These are phyloP conservation scores for Lampropteryx suffumata DNA, from an alignment of 2,888 invertebrate genomes.

Conservation along the genomic window DNA sequence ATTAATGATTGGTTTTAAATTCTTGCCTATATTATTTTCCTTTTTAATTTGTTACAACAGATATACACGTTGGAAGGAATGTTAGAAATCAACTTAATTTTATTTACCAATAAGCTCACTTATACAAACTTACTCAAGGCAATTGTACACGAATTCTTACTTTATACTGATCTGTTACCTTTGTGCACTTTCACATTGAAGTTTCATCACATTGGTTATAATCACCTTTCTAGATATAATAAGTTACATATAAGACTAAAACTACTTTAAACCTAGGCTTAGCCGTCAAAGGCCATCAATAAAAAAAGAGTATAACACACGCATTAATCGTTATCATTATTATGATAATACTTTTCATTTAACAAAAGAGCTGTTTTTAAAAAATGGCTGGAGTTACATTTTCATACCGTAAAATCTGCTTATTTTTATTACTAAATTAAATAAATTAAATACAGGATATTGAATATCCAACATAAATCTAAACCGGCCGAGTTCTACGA, in stretches of 20 bases:
- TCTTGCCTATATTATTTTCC: too few relatives aligned
- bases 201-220: slow-evolving; percentile 64
- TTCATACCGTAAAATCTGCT: slow-evolving; percentile 6
- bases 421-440: slow-evolving; percentile 5
- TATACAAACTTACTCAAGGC: slow-evolving; percentile 51
- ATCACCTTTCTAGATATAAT: slow-evolving; percentile 65
- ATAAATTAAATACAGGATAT: slow-evolving; percentile 28
- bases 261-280: slow-evolving; percentile 29
- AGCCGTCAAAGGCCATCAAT: slow-evolving; percentile 9
- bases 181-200: slow-evolving; percentile 57
- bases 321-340: background rate
- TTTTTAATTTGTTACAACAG: too few relatives aligned
- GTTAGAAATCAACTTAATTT: too few relatives aligned
- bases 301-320: slow-evolving; percentile 6
- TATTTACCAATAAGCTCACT: slow-evolving; percentile 37
- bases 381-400: slow-evolving; percentile 15
- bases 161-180: slow-evolving; percentile 32
- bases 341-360: background rate
- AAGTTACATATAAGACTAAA: slow-evolving; percentile 46
- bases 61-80: too few relatives aligned
- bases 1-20: too few relatives aligned
- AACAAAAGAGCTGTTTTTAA: slow-evolving; percentile 12
- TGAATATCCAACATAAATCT: slow-evolving; percentile 32
- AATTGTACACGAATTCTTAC: slow-evolving; percentile 32
- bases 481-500: slow-evolving; percentile 14